Evolutionary conservation across 2,888 invertebrate genomes (phyloP).

Genomic region (Platycnemis pennipes): DNA sequence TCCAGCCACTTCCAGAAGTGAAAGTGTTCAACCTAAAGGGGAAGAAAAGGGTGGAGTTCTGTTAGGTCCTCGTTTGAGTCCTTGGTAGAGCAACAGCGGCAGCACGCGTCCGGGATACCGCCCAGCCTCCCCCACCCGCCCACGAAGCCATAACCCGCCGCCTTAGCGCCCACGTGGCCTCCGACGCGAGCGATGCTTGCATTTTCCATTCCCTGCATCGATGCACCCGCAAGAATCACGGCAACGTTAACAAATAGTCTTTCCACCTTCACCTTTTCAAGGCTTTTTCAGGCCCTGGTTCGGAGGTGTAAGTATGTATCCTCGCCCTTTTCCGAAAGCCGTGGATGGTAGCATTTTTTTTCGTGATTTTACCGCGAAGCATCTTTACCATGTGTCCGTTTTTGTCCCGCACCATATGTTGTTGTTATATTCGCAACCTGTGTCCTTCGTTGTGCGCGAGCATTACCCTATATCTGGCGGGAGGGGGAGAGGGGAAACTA

Average conservation of each 20-base stretch:
- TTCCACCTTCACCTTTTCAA: too few relatives aligned
- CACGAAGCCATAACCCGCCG: not conserved
- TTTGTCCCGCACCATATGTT: not conserved
- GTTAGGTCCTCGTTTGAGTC: not conserved
- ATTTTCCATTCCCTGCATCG: not conserved
- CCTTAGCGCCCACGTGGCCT: not conserved
- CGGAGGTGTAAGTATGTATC: too few relatives aligned
- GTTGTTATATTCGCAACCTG: too few relatives aligned
- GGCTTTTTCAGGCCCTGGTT: too few relatives aligned
- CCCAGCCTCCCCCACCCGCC: not conserved
- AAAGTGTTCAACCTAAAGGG: constrained; percentile 26
- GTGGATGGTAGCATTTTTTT: not conserved
- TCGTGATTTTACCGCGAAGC: not conserved
- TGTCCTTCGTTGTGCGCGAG: not conserved
- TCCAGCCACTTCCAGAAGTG: not conserved
- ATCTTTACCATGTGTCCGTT: not conserved
- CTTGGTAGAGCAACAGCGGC: not conserved
- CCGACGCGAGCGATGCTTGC: not conserved
- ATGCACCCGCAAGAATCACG: not conserved
- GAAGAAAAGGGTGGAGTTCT: constrained; percentile 26
- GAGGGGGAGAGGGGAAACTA: not conserved
- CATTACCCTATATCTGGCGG: not conserved
- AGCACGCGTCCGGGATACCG: not conserved
- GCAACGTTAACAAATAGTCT: too few relatives aligned
- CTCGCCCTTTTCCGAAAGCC: too few relatives aligned